These are phyloP conservation scores for Auanema freiburgensis DNA, from an alignment of 2,888 invertebrate species.

Conservation along the genomic window DNA sequence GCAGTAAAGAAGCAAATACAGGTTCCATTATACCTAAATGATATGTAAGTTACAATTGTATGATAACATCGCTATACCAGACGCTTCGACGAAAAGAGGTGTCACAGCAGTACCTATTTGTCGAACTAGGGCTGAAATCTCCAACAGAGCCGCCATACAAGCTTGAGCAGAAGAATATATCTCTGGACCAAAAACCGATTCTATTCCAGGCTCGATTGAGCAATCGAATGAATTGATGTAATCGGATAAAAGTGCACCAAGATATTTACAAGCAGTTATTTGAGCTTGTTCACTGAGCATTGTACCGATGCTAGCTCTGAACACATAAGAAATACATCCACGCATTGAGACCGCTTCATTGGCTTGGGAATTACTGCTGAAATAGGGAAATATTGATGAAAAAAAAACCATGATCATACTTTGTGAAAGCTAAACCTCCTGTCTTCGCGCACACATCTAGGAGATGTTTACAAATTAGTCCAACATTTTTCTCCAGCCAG, in stretches of 20 bases:
- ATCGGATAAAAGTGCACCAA: constrained; percentile 85
- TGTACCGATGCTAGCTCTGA: constrained; percentile 70
- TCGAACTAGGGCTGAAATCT: constrained; percentile 84
- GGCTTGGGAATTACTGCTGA: constrained; percentile 44
- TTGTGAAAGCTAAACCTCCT: constrained; percentile 48
- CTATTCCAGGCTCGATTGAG: constrained; percentile 23
- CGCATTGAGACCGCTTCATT: constrained; percentile 91
- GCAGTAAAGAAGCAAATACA: constrained; percentile 82
- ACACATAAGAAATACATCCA: constrained; percentile 88
- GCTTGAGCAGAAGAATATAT: constrained; percentile 42
- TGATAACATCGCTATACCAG: too few relatives aligned
- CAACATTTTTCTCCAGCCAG: constrained; percentile 91
- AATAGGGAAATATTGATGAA: constrained; percentile 8
- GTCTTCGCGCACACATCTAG: constrained; percentile 66
- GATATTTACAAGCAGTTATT: constrained; percentile 85
- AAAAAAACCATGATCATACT: constrained; percentile 25
- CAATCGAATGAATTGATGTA: constrained; percentile 85
- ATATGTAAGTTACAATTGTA: not conserved
- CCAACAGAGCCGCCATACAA: constrained; percentile 80
- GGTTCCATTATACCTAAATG: constrained; percentile 76
- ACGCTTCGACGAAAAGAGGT: constrained; percentile 84
- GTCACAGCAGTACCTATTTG: constrained; percentile 92
- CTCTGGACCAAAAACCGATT: constrained; percentile 30
- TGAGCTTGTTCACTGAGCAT: constrained; percentile 96
- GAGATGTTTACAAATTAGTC: constrained; percentile 82